Evolutionary conservation across 64 coral and sea anemone genomes (phyloP), one percentile per base, ranked within the genome.

Genomic region (Cladopsammia gracilis): DNA sequence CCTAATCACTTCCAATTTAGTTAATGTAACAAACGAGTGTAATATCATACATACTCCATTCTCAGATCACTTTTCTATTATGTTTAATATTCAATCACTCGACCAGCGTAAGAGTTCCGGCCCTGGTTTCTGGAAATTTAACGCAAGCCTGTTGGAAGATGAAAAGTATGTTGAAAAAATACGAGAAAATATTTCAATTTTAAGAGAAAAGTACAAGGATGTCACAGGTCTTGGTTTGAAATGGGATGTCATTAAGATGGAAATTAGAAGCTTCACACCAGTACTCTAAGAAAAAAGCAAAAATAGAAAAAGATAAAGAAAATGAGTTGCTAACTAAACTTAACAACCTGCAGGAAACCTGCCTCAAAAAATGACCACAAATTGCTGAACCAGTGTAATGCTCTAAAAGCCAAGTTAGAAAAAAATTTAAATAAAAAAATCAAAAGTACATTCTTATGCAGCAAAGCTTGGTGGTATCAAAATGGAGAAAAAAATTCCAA

Each of bases 191-290:
- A 86, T 86, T 50, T 42, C 61, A 20, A 22, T 10, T n/a, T 20
- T 49, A n/a, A 65, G 26, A 86, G 19, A 64, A 86, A 48, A 62
- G 22, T 65, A 86, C 62, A 48, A 12, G 7, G 42, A 62, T 65
- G 64, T 86, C 10, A 45, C 53, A 44, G 60, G 68, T 46, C 22
- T 61, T 48, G 20, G 82, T n/a, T n/a, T n/a, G 10, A 85, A 85
- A 67, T 85, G 82, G 82, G 60, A 85, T 62, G 20, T 85, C 18
- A 16, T 85, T 64, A 85, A 85, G 61, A 44, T 60, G 56, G 82
- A 44, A 12, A 86, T 86, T 14, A 86, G 82, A 86, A 68, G 58
- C 47, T 86, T 45, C 46, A 42, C 82, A 20, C 22, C n/a, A 66
- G 44, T 86, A 86, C 62, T 86, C 82, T n/a, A 69, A 69, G 46